Base-by-base conservation (phyloP, 2,888 invertebrate species). In the Aphrophora alni region DNA sequence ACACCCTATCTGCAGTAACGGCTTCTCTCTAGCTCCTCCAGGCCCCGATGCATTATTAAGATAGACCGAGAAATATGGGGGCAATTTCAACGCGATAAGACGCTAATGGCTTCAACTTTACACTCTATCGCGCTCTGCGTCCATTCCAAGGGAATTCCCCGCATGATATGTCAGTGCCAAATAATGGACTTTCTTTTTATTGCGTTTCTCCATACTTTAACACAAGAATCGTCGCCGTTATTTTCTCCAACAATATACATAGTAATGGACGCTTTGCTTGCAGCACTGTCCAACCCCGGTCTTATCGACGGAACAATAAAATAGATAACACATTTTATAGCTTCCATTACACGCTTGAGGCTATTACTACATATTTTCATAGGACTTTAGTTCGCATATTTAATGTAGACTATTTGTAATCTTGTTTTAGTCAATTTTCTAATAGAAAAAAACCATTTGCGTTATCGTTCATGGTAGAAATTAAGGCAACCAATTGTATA, bases 41-140 rank as follows among this genome's bases (percentile, higher is more conserved):
- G 85, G 84, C 85, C 85, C 86, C 86, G 88, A 89, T 89, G 88
- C 88, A 89, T 89, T 88, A 89, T 88, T 87, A 86, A 88, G 88
- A 88, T 88, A 89, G 83, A 86, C 87, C 84, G 87, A 87, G 88
- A 90, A 89, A 89, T 90, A 89, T 89, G 89, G 89, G 87, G 87
- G 89, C 89, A 89, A 89, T 89, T 89, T 87, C 87, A 86, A 87
- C 86, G 87, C 89, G 90, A 90, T 90, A 90, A 90, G 89, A 89
- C 89, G 89, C 87, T 90, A 90, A 90, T 90, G 90, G 89, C 88
- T 89, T 89, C 90, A 90, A 90, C 90, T 90, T 90, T 90, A 89
- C 90, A 90, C 90, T 90, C 90, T 89, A 90, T 90, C 89, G 88
- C 85, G 86, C 85, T 86, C 85, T 84, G 85, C 85, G 83, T 83